Evolutionary conservation across 2,113 vertebrate species (phyloP), one percentile per base, ranked within the genome.

Genomic region (Danionella cerebrum): DNA sequence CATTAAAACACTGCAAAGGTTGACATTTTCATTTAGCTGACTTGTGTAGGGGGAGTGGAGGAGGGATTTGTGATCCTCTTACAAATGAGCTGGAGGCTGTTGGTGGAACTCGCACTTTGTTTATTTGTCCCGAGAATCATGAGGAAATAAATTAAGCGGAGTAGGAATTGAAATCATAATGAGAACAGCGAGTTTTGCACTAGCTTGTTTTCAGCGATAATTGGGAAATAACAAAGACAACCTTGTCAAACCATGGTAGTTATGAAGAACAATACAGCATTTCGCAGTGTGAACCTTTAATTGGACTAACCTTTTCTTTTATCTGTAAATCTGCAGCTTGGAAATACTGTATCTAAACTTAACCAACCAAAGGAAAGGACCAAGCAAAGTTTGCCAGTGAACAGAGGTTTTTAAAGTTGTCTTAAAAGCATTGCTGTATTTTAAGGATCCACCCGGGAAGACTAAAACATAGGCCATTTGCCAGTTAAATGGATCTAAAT

Each of bases 241-340:
- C 57, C 62, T 68, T 76, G 73, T 76, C 76, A 54, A 70, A 67
- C 54, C 29, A n/a, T 21, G 51, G 42, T 71, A 78, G 77, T 80
- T 75, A 77, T 67, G 27, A 62, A 62, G 53, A 67, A 69, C 45
- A 77, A 67, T 65, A 68, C 45, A 22, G 52, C 48, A 27, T 35
- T 62, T 16, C n/a, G 12, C 54, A 54, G 55, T 44, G 58, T 29
- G 45, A 48, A 65, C 62, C 58, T 67, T 75, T 77, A 78, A 77
- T 78, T 78, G 72, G 76, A 69, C 14, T 78, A 73, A 76, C 74
- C 74, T 77, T 77, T 77, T 54, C 39, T 71, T 66, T 75, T 68
- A 65, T 25, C 64, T 18, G 16, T 24, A 71, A 63, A 78, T 72
- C 65, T 70, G 71, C 64, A 64, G 36, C 31, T 50, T 19, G 25